phyloP scores from a whole-genome alignment of 2,888 invertebrate species.

The Heliconius aoede region DNA sequence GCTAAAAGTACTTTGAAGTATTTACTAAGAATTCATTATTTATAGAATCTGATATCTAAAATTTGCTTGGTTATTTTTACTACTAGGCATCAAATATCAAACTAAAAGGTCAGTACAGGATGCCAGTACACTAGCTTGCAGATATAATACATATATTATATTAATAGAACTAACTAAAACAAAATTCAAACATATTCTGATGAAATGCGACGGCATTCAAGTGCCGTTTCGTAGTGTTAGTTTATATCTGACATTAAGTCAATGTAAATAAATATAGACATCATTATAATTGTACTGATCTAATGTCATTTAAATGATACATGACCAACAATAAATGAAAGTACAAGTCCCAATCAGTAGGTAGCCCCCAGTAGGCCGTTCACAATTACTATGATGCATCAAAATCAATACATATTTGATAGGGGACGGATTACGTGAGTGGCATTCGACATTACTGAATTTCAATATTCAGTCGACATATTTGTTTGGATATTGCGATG shows the following conservation, averaged over 20 bases:
- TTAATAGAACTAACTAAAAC: background rate
- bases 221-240: background rate
- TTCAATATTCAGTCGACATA: constrained; percentile 20
- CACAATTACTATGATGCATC: constrained; percentile 11
- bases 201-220: background rate
- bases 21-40: background rate
- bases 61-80: no score
- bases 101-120: no score
- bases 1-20: background rate
- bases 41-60: background rate
- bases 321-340: background rate
- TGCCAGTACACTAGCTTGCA: no score
- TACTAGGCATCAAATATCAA: no score
- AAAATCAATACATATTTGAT: constrained; percentile 13
- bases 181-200: background rate
- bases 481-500: background rate
- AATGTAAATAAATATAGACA: background rate
- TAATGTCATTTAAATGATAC: constrained; percentile 1
- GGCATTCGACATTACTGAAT: constrained; percentile 16
- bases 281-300: background rate
- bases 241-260: background rate
- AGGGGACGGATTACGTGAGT: constrained; percentile 10
- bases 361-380: background rate
- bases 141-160: no score
- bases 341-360: constrained; percentile 10